Percentiles rank a stretch among this genome's conserved stretches.
These are phyloP conservation scores for Elegia similella DNA, from an alignment of 2,888 invertebrate species.

Conservation along the genomic window DNA sequence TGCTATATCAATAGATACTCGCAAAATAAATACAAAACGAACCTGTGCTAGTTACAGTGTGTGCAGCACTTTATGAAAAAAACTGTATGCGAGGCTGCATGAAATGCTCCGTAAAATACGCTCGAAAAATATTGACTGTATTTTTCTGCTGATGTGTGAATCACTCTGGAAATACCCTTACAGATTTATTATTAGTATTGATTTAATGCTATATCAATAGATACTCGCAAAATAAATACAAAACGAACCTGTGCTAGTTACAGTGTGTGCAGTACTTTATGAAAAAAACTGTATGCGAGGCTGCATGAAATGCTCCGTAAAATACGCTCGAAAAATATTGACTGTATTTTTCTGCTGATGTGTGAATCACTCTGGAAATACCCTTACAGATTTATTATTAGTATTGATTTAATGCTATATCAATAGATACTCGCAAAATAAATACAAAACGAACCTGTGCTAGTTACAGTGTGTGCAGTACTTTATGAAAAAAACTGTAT, in stretches of 20 bases:
- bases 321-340: not conserved
- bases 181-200: too few relatives aligned
- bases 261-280: not conserved
- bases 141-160: conserved; percentile 5
- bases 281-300: not conserved
- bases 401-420: too few relatives aligned
- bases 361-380: conserved; percentile 14
- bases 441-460: not conserved
- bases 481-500: not conserved
- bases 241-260: not conserved
- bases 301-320: not conserved
- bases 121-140: not conserved
- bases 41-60: not conserved
- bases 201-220: not conserved
- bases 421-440: not conserved
- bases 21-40: too few relatives aligned
- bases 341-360: not conserved
- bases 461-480: not conserved
- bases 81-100: not conserved
- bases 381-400: too few relatives aligned
- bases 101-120: not conserved
- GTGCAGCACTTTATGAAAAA: not conserved
- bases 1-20: not conserved
- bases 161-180: conserved; percentile 13
- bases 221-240: too few relatives aligned